Evolutionary conservation across 2,113 vertebrate genomes (phyloP).

Genomic region (Naja naja): DNA sequence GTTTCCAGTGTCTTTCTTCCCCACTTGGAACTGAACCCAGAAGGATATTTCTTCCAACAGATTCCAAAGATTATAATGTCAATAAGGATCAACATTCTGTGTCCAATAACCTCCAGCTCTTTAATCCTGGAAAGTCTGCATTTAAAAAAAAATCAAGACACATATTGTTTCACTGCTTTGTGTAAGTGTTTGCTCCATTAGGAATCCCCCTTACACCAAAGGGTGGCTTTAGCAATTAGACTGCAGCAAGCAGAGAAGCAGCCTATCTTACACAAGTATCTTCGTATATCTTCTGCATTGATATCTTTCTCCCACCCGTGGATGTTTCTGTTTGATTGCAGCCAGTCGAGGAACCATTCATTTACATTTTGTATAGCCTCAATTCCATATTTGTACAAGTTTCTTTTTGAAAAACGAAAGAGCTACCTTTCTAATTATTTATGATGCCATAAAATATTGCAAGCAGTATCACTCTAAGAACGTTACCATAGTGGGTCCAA

Average conservation of each 20-base stretch:
- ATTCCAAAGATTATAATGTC: background rate
- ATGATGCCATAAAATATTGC: conserved; percentile 38
- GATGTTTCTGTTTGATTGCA: background rate
- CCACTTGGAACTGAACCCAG: no score
- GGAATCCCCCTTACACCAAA: background rate
- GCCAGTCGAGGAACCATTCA: background rate
- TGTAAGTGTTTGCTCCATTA: conserved; percentile 1
- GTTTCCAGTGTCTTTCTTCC: no score
- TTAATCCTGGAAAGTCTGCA: background rate
- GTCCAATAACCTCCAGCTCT: background rate
- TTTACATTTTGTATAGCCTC: conserved; percentile 4
- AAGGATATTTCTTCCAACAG: background rate
- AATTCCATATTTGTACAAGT: background rate
- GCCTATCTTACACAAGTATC: no score
- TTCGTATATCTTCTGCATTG: background rate
- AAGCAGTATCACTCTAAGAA: conserved; percentile 30
- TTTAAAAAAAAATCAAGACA: background rate
- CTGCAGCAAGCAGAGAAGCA: background rate
- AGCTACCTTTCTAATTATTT: conserved; percentile 25
- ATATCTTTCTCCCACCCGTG: background rate
- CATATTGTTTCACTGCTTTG: background rate
- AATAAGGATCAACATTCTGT: background rate
- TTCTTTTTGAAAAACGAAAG: background rate
- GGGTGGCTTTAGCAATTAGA: background rate
- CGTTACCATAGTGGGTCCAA: background rate